Base-by-base conservation (phyloP, 2,797 vertebrate genomes). In the Melanogrammus aeglefinus region DNA sequence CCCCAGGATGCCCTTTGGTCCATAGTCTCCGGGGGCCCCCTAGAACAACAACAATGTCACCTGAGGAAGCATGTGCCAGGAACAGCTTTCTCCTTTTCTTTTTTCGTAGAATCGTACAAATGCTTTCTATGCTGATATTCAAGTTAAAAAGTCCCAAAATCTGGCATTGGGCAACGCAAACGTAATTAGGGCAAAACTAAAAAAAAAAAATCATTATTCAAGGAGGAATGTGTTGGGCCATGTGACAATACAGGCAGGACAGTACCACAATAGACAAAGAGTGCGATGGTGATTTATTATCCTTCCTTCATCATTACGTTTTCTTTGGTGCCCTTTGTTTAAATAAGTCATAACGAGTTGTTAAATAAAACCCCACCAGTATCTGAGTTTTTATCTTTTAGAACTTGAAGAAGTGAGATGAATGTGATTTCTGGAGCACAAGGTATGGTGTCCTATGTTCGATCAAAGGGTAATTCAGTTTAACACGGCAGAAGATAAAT, bases 21-120 rank as follows among this genome's bases (percentile, higher is more conserved):
- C 98, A 1, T 94, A 78, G 92, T 98, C 96, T 90, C 98, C 98
- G 2, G 95, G 94, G 80, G 96, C 95, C 0, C 97, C 97, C 97
- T 99, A 74, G 86, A 83, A 85, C 51, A 81, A 14, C 4, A 69
- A 27, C 18, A 29, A 80, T 18, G 75, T 39, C 29, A 80, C 33
- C 35, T 57, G 10, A 63, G 6, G 6, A 16, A 33, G 24, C 44
- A 74, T 41, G 72, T 73, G 31, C 47, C 21, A 18, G 14, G 12
- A 63, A 63, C 35, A 36, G 35, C 35, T 36, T 36, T 36, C 35
- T 36, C 35, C 35, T 57, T n/a, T 21, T n/a, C 51, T 6, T 57
- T 57, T 57, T 57, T 66, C 7, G 57, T 66, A 6, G 6, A 66
- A 66, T 66, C 10, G n/a, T 63, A 63, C 57, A 63, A 63, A 63